Evolutionary conservation across 2,797 vertebrate genomes (phyloP).

Genomic region (Enteromius argenteus): DNA sequence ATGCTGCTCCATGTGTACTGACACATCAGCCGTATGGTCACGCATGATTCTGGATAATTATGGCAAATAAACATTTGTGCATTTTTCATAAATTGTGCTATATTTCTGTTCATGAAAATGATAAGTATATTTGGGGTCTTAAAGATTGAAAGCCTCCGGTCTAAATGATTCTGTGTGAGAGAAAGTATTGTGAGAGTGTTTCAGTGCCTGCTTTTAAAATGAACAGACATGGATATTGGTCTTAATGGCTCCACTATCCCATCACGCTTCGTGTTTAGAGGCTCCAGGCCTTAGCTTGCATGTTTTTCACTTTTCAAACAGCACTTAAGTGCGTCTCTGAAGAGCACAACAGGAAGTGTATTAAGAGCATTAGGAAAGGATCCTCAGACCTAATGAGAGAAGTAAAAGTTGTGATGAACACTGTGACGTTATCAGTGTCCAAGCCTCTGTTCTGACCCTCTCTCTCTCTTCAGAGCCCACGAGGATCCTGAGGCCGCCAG

Average conservation of each 20-base stretch:
- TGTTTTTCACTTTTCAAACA: conserved; percentile 34
- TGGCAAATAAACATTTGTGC: no score
- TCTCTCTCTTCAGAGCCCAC: conserved; percentile 86
- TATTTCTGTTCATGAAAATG: no score
- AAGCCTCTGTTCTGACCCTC: neutral
- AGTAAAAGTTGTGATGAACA: neutral
- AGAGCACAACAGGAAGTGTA: conserved; percentile 45
- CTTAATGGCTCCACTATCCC: conserved; percentile 11
- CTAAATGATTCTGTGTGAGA: no score
- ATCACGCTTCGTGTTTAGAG: conserved; percentile 31
- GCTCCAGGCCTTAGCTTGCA: conserved; percentile 35
- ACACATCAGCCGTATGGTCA: no score
- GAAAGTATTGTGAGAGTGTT: neutral
- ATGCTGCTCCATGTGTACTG: no score
- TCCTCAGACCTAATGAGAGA: neutral
- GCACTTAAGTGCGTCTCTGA: conserved; percentile 50
- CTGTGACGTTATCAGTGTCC: neutral
- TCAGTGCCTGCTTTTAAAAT: neutral
- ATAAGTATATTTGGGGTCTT: neutral
- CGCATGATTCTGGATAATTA: no score
- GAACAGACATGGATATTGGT: neutral
- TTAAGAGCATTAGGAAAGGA: neutral
- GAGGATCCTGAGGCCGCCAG: conserved; percentile 90
- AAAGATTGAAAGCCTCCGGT: no score
- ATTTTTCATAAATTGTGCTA: no score